phyloP scores from a whole-genome alignment of 2,797 vertebrate genomes.

The Corythornis leucogaster region DNA sequence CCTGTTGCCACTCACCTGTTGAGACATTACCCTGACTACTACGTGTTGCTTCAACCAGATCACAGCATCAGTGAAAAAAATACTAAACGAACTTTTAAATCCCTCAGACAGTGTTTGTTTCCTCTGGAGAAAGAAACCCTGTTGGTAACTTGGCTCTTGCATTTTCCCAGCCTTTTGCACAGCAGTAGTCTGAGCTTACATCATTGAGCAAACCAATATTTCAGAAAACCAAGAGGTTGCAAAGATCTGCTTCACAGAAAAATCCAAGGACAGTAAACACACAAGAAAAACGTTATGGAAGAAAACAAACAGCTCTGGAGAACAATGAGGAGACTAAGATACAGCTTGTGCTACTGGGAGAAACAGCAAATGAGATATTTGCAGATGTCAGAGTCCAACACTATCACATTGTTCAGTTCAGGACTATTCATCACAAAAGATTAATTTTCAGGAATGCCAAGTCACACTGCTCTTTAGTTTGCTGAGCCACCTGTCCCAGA shows the following conservation, averaged over 20 bases:
- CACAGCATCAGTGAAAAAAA: background rate
- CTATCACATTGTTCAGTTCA: background rate
- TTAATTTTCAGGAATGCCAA: background rate
- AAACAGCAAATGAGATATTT: background rate
- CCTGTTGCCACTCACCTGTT: background rate
- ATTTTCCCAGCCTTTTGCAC: background rate
- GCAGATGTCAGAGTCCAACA: background rate
- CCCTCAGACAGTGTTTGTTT: background rate
- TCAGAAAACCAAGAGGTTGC: background rate
- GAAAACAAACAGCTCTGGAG: background rate
- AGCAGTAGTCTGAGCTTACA: background rate
- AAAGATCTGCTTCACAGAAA: constrained; percentile 5
- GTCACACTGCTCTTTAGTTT: background rate
- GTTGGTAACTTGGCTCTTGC: background rate
- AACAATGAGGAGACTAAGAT: background rate
- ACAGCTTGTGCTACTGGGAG: background rate
- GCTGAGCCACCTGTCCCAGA: background rate
- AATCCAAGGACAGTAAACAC: constrained; percentile 2
- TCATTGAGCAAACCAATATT: background rate
- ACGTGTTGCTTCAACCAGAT: background rate
- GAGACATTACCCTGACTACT: background rate
- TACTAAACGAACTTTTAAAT: background rate
- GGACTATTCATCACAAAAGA: background rate
- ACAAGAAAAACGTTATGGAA: background rate
- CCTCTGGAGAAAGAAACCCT: background rate